A percentile compares a stretch with the other conserved stretches of the same genome.
These are phyloP conservation scores for Drymodes brunneopygia DNA, from an alignment of 2,113 vertebrate species.

Conservation along the genomic window DNA sequence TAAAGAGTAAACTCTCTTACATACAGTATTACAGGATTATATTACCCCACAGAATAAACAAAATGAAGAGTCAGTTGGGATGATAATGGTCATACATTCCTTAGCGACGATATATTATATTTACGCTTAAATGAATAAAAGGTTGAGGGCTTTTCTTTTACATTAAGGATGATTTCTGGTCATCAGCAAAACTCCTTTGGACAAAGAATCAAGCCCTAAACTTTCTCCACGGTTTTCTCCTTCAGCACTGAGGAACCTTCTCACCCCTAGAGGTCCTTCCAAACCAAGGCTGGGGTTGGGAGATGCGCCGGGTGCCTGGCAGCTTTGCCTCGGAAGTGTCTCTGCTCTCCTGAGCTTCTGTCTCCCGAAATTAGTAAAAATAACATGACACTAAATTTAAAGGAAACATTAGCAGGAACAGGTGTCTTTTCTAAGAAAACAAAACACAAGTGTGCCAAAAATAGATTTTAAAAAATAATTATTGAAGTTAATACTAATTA, in stretches of 20 bases:
- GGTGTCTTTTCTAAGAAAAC: not conserved
- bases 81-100: not conserved
- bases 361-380: not conserved
- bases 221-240: not conserved
- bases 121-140: not conserved
- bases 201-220: not conserved
- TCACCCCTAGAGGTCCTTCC: slow-evolving; percentile 48
- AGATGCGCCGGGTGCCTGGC: not conserved
- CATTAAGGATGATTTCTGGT: not conserved
- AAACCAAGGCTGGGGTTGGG: not conserved
- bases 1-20: not conserved
- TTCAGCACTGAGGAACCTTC: not conserved
- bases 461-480: not conserved
- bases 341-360: not conserved
- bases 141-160: not conserved
- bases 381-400: not conserved
- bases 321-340: not conserved
- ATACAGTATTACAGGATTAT: not conserved
- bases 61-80: not conserved
- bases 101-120: not conserved
- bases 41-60: not conserved
- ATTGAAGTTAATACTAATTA: not conserved
- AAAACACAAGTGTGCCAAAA: not conserved
- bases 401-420: not conserved
- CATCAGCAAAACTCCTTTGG: not conserved